These are phyloP conservation scores for Ecliptopera silaceata DNA, from an alignment of 2,888 invertebrate genomes.

Conservation along the genomic window DNA sequence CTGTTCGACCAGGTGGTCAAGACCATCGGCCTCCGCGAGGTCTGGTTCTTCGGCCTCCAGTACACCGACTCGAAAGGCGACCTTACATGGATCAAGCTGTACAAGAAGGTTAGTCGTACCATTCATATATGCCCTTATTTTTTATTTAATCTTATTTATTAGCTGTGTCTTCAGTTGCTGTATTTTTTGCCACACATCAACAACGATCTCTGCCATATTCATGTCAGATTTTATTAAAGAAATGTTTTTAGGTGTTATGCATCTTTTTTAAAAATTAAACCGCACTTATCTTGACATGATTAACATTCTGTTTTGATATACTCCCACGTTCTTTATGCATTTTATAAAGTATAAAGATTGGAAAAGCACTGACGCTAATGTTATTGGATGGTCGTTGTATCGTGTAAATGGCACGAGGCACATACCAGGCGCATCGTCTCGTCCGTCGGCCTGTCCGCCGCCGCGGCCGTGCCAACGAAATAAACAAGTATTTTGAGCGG, in stretches of 20 bases:
- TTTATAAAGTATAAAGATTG: slow-evolving; percentile 28
- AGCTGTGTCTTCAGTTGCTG: not conserved
- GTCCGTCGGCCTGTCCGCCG: too few relatives aligned
- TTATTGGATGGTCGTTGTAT: slow-evolving; percentile 35
- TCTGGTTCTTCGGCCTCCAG: slow-evolving; percentile 99
- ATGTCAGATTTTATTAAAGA: slow-evolving; percentile 7
- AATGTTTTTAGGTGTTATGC: slow-evolving; percentile 9
- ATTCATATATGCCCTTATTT: not conserved
- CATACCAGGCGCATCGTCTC: slow-evolving; percentile 38
- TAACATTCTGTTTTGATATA: slow-evolving; percentile 17
- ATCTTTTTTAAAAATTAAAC: slow-evolving; percentile 18
- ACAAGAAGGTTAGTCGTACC: slow-evolving; percentile 94
- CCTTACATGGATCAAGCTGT: slow-evolving; percentile 99
- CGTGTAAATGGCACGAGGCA: slow-evolving; percentile 36
- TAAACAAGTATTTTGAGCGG: slow-evolving; percentile 61
- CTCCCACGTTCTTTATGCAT: slow-evolving; percentile 38
- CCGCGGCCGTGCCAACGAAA: slow-evolving; percentile 23
- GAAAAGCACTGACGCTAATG: slow-evolving; percentile 35
- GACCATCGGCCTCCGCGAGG: slow-evolving; percentile 99
- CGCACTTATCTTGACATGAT: slow-evolving; percentile 24
- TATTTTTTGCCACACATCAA: not conserved
- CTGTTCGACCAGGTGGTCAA: slow-evolving; percentile 99
- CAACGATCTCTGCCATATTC: not conserved
- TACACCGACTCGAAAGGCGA: slow-evolving; percentile 99
- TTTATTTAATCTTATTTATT: not conserved